These are phyloP conservation scores for Eciton burchellii DNA, from an alignment of 1,140 invertebrate species.

Conservation along the genomic window DNA sequence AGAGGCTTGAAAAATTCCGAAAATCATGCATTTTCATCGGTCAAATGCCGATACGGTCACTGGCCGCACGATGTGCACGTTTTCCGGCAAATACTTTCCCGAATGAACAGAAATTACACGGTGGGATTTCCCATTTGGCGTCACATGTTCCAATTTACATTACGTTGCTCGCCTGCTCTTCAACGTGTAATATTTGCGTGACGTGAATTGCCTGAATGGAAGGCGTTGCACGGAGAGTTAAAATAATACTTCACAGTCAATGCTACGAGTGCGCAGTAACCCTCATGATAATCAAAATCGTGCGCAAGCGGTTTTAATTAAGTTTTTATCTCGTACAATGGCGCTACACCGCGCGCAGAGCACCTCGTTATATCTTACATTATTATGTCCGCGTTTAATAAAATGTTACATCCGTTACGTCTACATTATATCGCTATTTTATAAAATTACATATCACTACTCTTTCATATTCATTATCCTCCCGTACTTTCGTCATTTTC, in stretches of 20 bases:
- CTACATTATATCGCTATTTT: constrained; percentile 31
- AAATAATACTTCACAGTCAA: constrained; percentile 45
- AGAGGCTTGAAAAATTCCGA: too few species aligned
- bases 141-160: constrained; percentile 21
- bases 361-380: constrained; percentile 44
- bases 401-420: constrained; percentile 34
- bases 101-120: constrained; percentile 27
- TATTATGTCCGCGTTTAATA: constrained; percentile 50
- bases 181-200: constrained; percentile 40
- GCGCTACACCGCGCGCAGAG: neutral
- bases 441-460: constrained; percentile 21
- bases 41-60: too few species aligned
- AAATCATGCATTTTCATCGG: too few species aligned
- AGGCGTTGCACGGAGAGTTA: constrained; percentile 33
- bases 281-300: constrained; percentile 56
- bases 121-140: neutral
- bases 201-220: constrained; percentile 25
- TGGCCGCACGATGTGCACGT: neutral
- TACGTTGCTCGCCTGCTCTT: neutral
- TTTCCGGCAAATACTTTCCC: constrained; percentile 16
- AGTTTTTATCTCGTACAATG: constrained; percentile 56
- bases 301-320: constrained; percentile 51
- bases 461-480: constrained; percentile 31
- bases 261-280: constrained; percentile 35
- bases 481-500: constrained; percentile 11